Evolutionary conservation across 2,113 vertebrate genomes (phyloP), one percentile per base, ranked within the genome.

Genomic region (Centropristis striata): DNA sequence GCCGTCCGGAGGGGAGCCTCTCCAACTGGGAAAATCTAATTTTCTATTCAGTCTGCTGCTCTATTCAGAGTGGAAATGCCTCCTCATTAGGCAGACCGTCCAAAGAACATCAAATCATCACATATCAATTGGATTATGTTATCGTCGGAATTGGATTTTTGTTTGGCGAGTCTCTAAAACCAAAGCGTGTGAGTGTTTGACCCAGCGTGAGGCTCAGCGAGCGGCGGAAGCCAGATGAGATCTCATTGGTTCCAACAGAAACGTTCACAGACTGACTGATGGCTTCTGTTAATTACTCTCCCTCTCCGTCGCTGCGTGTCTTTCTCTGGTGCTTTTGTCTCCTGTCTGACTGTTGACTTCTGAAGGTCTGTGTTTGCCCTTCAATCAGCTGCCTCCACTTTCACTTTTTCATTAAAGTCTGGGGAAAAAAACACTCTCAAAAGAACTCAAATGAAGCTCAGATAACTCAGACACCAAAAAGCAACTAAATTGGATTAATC

Each of bases 301-400:
- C 16, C 21, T 55, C 67, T 74, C 36, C 21, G 12, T 49, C 28
- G 32, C n/a, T 41, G 9, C 9, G 10, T 54, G 14, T 36, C 27
- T 70, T 18, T 28, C 51, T 55, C 5, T 16, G 58, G 2, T 23
- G 27, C 68, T 16, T 82, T 82, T 86, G 78, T 80, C 36, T 87
- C 71, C 37, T 2, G 78, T 15, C 47, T 32, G 23, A 32, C 44
- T 71, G 37, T 66, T 74, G 82, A 72, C 53, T 16, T 64, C 49
- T 84, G 61, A 79, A 76, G 71, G 74, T 76, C 74, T 71, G 27
- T n/a, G 23, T 53, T 51, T 64, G 68, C 21, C 74, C 72, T 86
- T 78, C 75, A 79, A 21, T 59, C 54, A 39, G 14, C 23, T 3
- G 12, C 57, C 53, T 70, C 36, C 46, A 20, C 42, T 71, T 78